Conservation (phyloP, 2,797 vertebrate species). For the Myotis pilosus region DNA sequence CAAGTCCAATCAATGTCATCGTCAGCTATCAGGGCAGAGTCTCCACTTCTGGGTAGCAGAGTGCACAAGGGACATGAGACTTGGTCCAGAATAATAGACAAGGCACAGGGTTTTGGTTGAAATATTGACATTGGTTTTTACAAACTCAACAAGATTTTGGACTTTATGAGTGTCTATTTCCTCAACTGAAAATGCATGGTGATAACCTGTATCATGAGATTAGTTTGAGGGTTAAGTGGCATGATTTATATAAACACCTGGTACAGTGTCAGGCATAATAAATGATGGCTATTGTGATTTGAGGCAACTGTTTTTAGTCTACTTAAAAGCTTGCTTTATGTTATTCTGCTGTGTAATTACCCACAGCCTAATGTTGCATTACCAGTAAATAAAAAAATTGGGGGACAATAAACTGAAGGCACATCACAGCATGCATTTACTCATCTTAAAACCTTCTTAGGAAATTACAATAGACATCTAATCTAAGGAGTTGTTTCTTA, state of each 20-base stretch:
- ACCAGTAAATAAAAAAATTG: not conserved
- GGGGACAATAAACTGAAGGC: not conserved
- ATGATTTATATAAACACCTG: not conserved
- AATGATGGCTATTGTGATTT: not conserved
- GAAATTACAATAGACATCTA: not conserved
- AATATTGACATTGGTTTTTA: not conserved
- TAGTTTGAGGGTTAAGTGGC: conserved; percentile 5
- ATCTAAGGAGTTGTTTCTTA: not conserved
- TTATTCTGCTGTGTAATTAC: not conserved
- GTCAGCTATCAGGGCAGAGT: not conserved
- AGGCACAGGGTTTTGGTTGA: not conserved
- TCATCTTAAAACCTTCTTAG: not conserved
- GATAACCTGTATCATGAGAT: not conserved
- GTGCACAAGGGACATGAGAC: accelerated
- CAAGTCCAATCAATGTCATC: not conserved
- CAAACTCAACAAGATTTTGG: not conserved
- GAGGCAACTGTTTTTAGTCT: conserved; percentile 7
- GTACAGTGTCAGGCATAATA: not conserved
- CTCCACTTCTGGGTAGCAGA: not conserved
- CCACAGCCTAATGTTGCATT: not conserved
- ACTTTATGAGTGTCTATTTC: not conserved
- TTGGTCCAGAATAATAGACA: not conserved
- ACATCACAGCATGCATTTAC: not conserved
- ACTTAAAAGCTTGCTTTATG: not conserved
- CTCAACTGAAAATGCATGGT: not conserved